phyloP scores from a whole-genome alignment of 2,797 vertebrate genomes.

The Chaenodraco wilsoni region DNA sequence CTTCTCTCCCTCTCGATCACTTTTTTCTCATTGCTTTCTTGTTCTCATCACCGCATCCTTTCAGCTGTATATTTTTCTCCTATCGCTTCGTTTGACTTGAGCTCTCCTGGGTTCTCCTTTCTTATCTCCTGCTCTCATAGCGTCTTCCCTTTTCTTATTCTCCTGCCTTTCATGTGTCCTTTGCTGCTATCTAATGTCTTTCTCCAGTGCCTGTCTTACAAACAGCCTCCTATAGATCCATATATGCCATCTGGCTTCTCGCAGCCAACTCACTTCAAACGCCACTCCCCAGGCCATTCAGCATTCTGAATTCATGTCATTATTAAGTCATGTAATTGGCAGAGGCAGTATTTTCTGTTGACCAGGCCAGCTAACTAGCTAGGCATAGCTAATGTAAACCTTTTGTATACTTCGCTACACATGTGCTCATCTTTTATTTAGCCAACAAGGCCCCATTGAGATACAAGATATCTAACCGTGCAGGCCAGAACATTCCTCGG shows the following conservation, averaged over 20 bases:
- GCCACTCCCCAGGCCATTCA: constrained; percentile 10
- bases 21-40: constrained; percentile 38
- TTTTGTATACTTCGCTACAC: constrained; percentile 35
- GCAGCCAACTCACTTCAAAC: constrained; percentile 7
- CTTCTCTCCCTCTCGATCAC: constrained; percentile 19
- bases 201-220: constrained; percentile 46
- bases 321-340: constrained; percentile 27
- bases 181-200: constrained; percentile 67
- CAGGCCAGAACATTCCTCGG: constrained; percentile 37
- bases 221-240: constrained; percentile 65
- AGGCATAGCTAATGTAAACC: constrained; percentile 54
- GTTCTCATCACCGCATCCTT: constrained; percentile 49
- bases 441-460: too few species aligned
- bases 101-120: constrained; percentile 67
- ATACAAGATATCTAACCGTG: constrained; percentile 16
- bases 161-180: constrained; percentile 76
- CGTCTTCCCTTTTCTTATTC: constrained; percentile 53
- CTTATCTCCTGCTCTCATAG: constrained; percentile 68
- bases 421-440: constrained; percentile 29
- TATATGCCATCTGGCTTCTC: constrained; percentile 54
- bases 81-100: constrained; percentile 68
- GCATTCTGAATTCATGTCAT: constrained; percentile 22
- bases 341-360: constrained; percentile 37
- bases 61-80: constrained; percentile 64
- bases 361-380: constrained; percentile 43